Conservation (phyloP, 2,888 invertebrate genomes). For the Orthosia incerta region DNA sequence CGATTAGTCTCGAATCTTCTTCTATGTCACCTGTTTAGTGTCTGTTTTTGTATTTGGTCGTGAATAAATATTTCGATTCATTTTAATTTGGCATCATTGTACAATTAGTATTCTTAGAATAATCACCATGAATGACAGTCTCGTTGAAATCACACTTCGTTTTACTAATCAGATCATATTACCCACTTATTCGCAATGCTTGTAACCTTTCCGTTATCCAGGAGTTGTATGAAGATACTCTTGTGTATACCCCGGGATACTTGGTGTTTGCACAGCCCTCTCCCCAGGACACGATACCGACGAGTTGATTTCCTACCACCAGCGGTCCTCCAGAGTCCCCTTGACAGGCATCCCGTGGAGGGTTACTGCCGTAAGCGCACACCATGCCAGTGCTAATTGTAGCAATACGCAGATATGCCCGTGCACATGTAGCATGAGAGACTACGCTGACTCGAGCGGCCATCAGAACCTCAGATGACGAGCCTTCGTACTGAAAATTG, state of each 20-base stretch:
- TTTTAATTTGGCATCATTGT: background rate
- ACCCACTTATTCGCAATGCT: background rate
- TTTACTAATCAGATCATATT: conserved; percentile 20
- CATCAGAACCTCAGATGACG: conserved; percentile 76
- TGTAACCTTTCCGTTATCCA: conserved; percentile 77
- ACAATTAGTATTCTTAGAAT: background rate
- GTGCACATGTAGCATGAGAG: conserved; percentile 78
- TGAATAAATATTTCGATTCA: background rate
- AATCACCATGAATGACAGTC: background rate
- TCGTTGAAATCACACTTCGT: background rate
- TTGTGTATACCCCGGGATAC: conserved; percentile 91
- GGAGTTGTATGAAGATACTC: conserved; percentile 81
- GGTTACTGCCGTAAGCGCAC: conserved; percentile 80
- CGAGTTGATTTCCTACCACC: conserved; percentile 82
- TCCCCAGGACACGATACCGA: conserved; percentile 91
- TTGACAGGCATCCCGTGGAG: conserved; percentile 87
- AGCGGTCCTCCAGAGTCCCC: conserved; percentile 92
- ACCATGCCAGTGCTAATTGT: conserved; percentile 83
- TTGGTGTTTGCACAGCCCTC: conserved; percentile 88
- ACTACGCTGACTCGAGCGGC: conserved; percentile 84
- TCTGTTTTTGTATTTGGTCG: background rate
- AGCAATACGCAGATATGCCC: conserved; percentile 80
- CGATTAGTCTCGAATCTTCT: background rate
- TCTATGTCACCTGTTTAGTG: background rate
- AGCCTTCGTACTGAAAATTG: conserved; percentile 80